phyloP scores from a whole-genome alignment of 2,888 invertebrate genomes.

The Alloscopus bannaensis region DNA sequence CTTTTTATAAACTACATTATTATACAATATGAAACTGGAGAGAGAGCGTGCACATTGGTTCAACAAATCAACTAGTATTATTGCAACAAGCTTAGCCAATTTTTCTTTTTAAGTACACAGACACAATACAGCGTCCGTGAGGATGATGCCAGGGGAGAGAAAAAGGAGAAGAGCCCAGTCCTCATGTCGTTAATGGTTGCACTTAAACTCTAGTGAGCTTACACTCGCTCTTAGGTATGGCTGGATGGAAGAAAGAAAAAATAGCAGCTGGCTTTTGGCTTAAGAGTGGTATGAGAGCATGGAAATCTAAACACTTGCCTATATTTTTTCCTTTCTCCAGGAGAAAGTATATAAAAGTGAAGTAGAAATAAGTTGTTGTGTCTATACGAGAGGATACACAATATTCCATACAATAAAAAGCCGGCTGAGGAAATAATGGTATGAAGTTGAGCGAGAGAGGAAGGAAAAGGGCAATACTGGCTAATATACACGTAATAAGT shows the following conservation, averaged over 20 bases:
- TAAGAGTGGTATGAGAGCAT: slow-evolving; percentile 5
- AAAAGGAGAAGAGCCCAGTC: slow-evolving; percentile 25
- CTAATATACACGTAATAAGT: slow-evolving; percentile 11
- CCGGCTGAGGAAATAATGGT: slow-evolving; percentile 22
- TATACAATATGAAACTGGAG: too few species aligned
- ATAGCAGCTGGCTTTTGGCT: background rate
- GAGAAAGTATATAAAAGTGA: too few species aligned
- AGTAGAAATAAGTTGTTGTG: too few species aligned
- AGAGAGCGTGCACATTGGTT: too few species aligned
- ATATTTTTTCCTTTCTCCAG: slow-evolving; percentile 1
- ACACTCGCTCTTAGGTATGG: slow-evolving; percentile 7
- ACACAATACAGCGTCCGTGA: too few species aligned
- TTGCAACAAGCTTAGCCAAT: slow-evolving; percentile 46
- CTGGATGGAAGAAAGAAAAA: background rate
- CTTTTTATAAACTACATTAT: too few species aligned
- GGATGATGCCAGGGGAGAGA: slow-evolving; percentile 6
- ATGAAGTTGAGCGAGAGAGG: slow-evolving; percentile 23
- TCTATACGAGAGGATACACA: too few species aligned
- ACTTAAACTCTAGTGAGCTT: slow-evolving; percentile 36
- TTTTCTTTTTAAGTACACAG: slow-evolving; percentile 44
- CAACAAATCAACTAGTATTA: slow-evolving; percentile 38
- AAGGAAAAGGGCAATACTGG: slow-evolving; percentile 44
- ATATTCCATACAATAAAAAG: slow-evolving; percentile 25
- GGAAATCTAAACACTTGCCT: slow-evolving; percentile 53
- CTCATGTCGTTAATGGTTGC: slow-evolving; percentile 48